Percentiles rank a stretch among this genome's conserved stretches.
Evolutionary conservation across 2,888 invertebrate genomes (phyloP).

Genomic region (Dynastes grantii): DNA sequence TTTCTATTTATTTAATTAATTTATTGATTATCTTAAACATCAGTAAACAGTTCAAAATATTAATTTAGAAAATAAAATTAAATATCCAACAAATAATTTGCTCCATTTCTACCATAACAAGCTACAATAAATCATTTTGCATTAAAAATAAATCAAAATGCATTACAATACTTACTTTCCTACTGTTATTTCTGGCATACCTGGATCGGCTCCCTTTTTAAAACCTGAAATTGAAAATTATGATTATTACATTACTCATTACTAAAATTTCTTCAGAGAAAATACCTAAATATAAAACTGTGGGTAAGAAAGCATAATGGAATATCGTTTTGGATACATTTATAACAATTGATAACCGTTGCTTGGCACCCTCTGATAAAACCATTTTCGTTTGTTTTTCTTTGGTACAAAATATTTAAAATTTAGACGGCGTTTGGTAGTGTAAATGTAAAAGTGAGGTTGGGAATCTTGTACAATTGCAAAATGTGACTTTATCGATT

Average conservation of each 20-base stretch:
- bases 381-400: constrained; percentile 59
- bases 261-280: constrained; percentile 7
- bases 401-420: neutral
- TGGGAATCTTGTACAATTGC: neutral
- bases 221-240: constrained; percentile 72
- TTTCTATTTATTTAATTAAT: constrained; percentile 36
- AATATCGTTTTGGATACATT: constrained; percentile 76
- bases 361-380: constrained; percentile 74
- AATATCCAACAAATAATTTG: constrained; percentile 51
- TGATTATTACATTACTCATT: constrained; percentile 4
- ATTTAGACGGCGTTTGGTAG: neutral
- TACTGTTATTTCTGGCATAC: constrained; percentile 77
- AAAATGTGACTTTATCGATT: neutral
- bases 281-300: constrained; percentile 79
- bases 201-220: constrained; percentile 79
- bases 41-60: constrained; percentile 23
- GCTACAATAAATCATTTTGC: constrained; percentile 64
- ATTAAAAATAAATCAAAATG: constrained; percentile 14
- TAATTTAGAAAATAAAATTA: constrained; percentile 38
- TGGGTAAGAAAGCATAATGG: constrained; percentile 82
- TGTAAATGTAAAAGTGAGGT: neutral
- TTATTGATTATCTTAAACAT: constrained; percentile 15
- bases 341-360: constrained; percentile 76
- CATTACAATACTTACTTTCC: constrained; percentile 70
- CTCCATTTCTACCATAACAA: constrained; percentile 67